Evolutionary conservation across 2,797 vertebrate genomes (phyloP).

Genomic region (Sebastes miniatus): DNA sequence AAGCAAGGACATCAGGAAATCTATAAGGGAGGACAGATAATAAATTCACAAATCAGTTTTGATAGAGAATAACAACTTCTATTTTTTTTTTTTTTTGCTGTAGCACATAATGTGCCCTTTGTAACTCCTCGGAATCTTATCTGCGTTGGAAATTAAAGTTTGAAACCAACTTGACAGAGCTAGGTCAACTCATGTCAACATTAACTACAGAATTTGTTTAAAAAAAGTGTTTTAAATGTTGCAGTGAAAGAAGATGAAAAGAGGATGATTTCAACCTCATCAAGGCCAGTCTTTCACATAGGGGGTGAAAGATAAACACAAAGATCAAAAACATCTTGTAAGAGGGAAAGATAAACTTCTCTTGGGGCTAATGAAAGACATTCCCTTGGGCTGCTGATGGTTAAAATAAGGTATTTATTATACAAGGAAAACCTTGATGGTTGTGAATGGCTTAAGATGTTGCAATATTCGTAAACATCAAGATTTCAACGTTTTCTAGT

Average conservation of each 20-base stretch:
- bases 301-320: background rate
- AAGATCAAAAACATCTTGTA: background rate
- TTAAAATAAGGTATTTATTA: constrained; percentile 37
- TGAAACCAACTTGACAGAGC: background rate
- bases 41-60: background rate
- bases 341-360: constrained; percentile 1
- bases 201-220: background rate
- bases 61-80: background rate
- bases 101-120: background rate
- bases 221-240: background rate
- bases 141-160: background rate
- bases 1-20: background rate
- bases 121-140: background rate
- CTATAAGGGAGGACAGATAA: background rate
- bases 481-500: constrained; percentile 22
- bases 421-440: constrained; percentile 44
- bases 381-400: constrained; percentile 15
- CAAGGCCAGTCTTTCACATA: constrained; percentile 41
- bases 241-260: background rate
- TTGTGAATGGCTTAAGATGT: constrained; percentile 24
- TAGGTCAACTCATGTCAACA: background rate
- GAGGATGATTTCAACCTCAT: background rate
- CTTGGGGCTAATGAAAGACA: constrained; percentile 21
- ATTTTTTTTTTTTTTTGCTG: background rate
- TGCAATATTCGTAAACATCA: constrained; percentile 21